phyloP scores from a whole-genome alignment of 2,113 vertebrate species.

The Peromyscus leucopus region DNA sequence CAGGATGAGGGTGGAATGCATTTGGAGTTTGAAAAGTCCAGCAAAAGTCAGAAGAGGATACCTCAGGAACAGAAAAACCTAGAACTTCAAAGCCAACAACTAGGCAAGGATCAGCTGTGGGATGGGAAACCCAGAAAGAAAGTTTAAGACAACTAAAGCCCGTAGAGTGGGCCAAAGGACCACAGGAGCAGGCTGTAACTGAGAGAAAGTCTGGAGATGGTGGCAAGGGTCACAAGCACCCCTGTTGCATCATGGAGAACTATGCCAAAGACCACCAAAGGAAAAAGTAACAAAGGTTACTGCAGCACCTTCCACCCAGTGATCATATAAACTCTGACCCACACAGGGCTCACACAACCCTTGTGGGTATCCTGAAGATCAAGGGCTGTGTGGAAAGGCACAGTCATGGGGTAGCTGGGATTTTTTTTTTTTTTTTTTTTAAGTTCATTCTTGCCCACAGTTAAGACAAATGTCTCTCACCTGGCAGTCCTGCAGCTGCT shows the following conservation, averaged over 20 bases:
- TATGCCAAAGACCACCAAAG: neutral
- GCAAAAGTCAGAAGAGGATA: neutral
- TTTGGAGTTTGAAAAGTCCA: neutral
- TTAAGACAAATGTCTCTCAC: too few relatives aligned
- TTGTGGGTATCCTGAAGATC: too few relatives aligned
- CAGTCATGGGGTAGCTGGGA: neutral
- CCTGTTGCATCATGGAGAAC: neutral
- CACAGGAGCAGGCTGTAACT: neutral
- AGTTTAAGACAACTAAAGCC: neutral
- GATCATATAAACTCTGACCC: neutral
- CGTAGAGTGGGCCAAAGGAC: neutral
- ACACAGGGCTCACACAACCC: neutral
- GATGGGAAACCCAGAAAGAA: rapidly evolving
- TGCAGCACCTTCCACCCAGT: neutral
- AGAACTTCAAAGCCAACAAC: neutral
- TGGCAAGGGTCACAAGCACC: neutral
- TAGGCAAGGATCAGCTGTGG: neutral
- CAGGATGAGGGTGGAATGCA: neutral
- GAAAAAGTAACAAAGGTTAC: neutral
- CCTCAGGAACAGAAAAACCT: neutral
- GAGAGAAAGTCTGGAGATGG: neutral
- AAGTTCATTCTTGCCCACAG: too few relatives aligned
- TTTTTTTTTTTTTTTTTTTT: too few relatives aligned
- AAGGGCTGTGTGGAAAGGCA: neutral
- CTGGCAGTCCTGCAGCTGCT: too few relatives aligned